A percentile compares a stretch with the other conserved stretches of the same genome.
Evolutionary conservation across 2,888 invertebrate genomes (phyloP).

Genomic region (Lepidochitona cinerea): DNA sequence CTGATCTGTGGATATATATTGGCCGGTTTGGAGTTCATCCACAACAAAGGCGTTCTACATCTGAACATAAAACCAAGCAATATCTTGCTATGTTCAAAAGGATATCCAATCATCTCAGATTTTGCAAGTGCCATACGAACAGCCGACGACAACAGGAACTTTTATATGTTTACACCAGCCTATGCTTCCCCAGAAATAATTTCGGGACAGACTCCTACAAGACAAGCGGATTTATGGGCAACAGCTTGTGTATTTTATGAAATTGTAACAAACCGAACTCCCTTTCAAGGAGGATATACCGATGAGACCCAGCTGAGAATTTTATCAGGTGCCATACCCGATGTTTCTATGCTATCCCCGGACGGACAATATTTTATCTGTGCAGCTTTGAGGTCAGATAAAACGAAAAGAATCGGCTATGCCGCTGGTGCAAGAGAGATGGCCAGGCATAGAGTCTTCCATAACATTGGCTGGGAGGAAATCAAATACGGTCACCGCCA

Average conservation of each 20-base stretch:
- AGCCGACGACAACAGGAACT: not conserved
- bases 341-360: not conserved
- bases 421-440: not conserved
- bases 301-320: not conserved
- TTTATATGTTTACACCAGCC: not conserved
- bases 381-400: not conserved
- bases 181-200: constrained; percentile 1
- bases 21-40: not conserved
- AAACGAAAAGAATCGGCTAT: not conserved
- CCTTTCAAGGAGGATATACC: not conserved
- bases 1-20: not conserved
- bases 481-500: not conserved
- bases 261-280: not conserved
- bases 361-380: not conserved
- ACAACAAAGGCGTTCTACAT: not conserved
- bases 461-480: not conserved
- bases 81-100: not conserved
- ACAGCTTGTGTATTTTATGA: not conserved
- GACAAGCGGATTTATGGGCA: not conserved
- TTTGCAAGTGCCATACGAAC: not conserved
- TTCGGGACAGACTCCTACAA: not conserved
- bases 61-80: constrained; percentile 4
- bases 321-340: not conserved
- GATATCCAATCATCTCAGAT: not conserved
- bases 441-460: not conserved